Base-by-base conservation (phyloP, 2,888 invertebrate genomes). In the Aphidoletes aphidimyza region DNA sequence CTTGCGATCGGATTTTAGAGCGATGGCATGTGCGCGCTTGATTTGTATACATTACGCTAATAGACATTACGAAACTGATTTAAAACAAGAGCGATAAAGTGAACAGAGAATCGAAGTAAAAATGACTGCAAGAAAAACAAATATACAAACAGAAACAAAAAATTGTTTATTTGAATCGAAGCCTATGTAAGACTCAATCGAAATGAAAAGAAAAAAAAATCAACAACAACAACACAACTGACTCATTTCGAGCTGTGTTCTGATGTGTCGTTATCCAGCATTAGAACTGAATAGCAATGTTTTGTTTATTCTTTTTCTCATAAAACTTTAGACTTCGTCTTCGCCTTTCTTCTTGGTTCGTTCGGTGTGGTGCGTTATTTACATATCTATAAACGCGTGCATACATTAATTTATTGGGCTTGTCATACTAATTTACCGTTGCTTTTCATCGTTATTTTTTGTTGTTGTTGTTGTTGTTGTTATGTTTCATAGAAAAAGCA, bases 331-430 rank as follows among this genome's bases (percentile, higher is more conserved):
- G 47, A 2, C 11, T 54, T 54, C 54, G 22, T 54, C 54, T 54
- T 54, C 26, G 5, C 22, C 5, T 26, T 26, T 54, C 26, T 54
- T 22, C 54, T 26, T 54, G 54, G 3, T n/a, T 54, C 26, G 54
- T 22, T 22, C 14, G 54, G 54, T 54, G 22, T 6, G 8, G 42
- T 42, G 42, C 42, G 42, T 54, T 17, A 54, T 54, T 54, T 54
- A 54, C 54, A 54, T 54, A 5, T 54, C 5, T 54, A 6, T 54
- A 17, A 17, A 47, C 6, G 11, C 30, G 30, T 30, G 69, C 69
- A 69, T 69, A 69, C 69, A 69, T 69, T 69, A 69, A 69, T 69
- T 69, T 69, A 69, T 69, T 69, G 30, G 69, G 69, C 30, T 69
- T 69, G 69, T 69, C 69, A 30, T 30, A 30, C 30, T 30, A 69